Conservation (phyloP, 2,888 invertebrate species). For the Eilema sororculum region DNA sequence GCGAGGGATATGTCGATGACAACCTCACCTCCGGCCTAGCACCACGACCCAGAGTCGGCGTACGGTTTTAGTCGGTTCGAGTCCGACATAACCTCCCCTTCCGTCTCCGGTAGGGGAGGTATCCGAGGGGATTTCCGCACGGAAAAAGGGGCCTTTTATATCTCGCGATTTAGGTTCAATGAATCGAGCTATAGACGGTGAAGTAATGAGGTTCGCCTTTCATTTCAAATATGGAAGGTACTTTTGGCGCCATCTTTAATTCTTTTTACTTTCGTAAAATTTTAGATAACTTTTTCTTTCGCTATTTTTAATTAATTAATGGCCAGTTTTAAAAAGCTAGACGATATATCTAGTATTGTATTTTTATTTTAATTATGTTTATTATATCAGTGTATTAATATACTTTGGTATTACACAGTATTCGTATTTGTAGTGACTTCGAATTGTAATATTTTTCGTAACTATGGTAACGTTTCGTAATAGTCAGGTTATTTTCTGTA, state of each 20-base stretch:
- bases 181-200: too few relatives aligned
- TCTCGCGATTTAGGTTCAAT: too few relatives aligned
- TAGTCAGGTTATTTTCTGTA: not conserved
- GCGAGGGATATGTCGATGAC: too few relatives aligned
- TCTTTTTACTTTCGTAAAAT: not conserved
- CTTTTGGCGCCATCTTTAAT: not conserved
- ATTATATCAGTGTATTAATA: not conserved
- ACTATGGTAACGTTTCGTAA: not conserved
- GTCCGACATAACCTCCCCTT: too few relatives aligned
- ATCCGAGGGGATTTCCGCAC: too few relatives aligned
- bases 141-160: too few relatives aligned
- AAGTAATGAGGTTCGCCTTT: not conserved
- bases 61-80: too few relatives aligned
- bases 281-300: not conserved
- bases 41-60: too few relatives aligned
- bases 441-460: not conserved
- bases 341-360: not conserved
- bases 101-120: too few relatives aligned
- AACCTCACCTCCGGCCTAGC: too few relatives aligned
- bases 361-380: not conserved
- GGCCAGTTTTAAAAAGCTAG: constrained; percentile 4
- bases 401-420: not conserved
- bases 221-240: not conserved
- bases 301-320: not conserved
- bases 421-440: not conserved